Evolutionary conservation across 2,113 vertebrate genomes (phyloP).

Genomic region (Planiliza haematocheilus): DNA sequence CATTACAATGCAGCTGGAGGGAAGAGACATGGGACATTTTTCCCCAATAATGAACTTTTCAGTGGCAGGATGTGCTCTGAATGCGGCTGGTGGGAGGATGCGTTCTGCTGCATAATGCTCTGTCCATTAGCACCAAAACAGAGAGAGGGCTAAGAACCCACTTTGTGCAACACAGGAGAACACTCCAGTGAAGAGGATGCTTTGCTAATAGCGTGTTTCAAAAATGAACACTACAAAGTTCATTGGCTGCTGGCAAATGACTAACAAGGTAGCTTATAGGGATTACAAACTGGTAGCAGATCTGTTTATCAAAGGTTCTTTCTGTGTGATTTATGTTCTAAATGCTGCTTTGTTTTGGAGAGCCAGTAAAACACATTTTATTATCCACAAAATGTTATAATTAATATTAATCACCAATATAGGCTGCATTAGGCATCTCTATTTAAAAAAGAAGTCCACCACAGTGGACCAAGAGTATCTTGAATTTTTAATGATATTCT

Average conservation of each 20-base stretch:
- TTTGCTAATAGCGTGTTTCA: slow-evolving; percentile 2
- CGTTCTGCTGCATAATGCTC: slow-evolving; percentile 63
- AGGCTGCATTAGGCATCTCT: no score
- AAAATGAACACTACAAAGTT: slow-evolving; percentile 16
- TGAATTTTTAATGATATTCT: no score
- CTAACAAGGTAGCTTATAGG: neutral
- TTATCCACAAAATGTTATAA: no score
- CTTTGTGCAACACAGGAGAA: slow-evolving; percentile 47
- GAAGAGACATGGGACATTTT: slow-evolving; percentile 31
- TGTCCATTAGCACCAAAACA: slow-evolving; percentile 66
- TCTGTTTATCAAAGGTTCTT: neutral
- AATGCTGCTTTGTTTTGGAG: neutral
- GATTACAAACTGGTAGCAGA: neutral
- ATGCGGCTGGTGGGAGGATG: slow-evolving; percentile 66
- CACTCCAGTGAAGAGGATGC: slow-evolving; percentile 42
- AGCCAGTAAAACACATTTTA: no score
- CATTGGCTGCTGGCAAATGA: neutral
- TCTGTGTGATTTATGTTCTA: neutral
- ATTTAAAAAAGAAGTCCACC: no score
- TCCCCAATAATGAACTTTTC: slow-evolving; percentile 68
- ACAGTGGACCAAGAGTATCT: no score
- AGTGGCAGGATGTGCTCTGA: slow-evolving; percentile 68
- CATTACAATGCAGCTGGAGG: slow-evolving; percentile 50
- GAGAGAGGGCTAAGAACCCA: slow-evolving; percentile 57
- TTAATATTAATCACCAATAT: no score